Evolutionary conservation across 2,888 invertebrate genomes (phyloP), one percentile per base, ranked within the genome.

Genomic region (Schrankia costaestrigalis): DNA sequence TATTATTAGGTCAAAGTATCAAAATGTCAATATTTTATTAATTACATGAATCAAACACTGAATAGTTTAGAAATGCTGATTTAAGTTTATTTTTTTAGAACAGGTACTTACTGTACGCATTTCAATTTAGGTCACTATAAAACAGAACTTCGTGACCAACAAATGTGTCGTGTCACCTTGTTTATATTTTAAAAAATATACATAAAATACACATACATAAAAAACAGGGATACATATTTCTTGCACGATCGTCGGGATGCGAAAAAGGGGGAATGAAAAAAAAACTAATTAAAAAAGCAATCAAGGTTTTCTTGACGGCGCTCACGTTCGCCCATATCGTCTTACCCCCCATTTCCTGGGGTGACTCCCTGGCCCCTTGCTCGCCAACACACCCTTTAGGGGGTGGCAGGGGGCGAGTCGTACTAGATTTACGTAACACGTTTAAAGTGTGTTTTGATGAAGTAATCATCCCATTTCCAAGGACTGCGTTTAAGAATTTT

Each of bases 381-480:
- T 62, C 70, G 60, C 58, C 55, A 65, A 63, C 78, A 74, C 78
- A 74, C 79, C 82, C 78, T 78, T 79, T 74, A 55, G 57, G 69
- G 77, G 75, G 76, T 61, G 72, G 66, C 46, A 53, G 68, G 63
- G 72, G 75, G 67, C 59, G 68, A 74, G 72, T 68, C 78, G 84
- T 82, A 86, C 84, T 86, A 85, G 86, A 86, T 87, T 87, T 87
- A 86, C 85, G 86, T 87, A 87, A 87, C 86, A 83, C 86, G 85
- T 83, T 87, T 87, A 86, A 86, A 86, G 86, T 86, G 86, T 87
- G 86, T 87, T 87, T 86, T 87, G 87, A 87, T 87, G 87, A 87
- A 87, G 87, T 86, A 86, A 87, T 87, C 87, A 86, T 85, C 83
- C 82, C 78, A 83, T 86, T 85, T 82, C 85, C 85, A 78, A 67